Base-by-base conservation (phyloP, 2,888 invertebrate species). In the Tetramorium bicarinatum region DNA sequence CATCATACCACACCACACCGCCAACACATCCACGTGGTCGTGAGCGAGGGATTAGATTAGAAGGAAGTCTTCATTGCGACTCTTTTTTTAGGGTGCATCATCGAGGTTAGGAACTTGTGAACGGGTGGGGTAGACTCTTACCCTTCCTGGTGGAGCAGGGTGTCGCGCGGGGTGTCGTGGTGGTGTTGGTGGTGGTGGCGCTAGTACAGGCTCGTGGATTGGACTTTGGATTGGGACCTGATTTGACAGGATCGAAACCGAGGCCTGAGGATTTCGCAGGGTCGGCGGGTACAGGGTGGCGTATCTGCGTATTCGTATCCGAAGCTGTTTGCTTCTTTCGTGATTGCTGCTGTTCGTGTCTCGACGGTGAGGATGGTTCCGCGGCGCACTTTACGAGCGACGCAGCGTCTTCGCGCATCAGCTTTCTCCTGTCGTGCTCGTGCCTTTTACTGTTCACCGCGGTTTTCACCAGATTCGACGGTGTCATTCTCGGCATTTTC, bases 381-480 rank as follows among this genome's bases (percentile, higher is more conserved):
- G 87, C 88, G 21, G 94, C 95, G 92, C 94, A 95, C 88, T 95
- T 94, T 88, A 95, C 95, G 91, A 94, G 90, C 87, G 94, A 93
- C 87, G 94, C 93, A 71, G 93, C 89, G 62, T 94, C 94, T 85
- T 94, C 94, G 91, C 96, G 96, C 93, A 96, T 94, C 85, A 95
- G 93, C 89, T 95, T 95, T 88, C 96, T 95, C 89, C 95, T 95
- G 90, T 96, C 96, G 84, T 95, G 95, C 90, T 96, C 96, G 91
- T 96, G 96, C 83, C 96, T 95, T 93, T 96, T 96, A 91, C 96
- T 96, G 92, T 96, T 96, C 62, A 96, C 96, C 64, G 96, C 96
- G 38, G 97, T 96, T 93, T 97, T 97, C 62, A 96, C 96, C 83
- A 96, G 95, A 91, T 95, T 95, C 87, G 96, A 96, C 15, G 96